These are phyloP conservation scores for Tiphia femorata DNA, from an alignment of 2,888 invertebrate genomes.

Conservation along the genomic window DNA sequence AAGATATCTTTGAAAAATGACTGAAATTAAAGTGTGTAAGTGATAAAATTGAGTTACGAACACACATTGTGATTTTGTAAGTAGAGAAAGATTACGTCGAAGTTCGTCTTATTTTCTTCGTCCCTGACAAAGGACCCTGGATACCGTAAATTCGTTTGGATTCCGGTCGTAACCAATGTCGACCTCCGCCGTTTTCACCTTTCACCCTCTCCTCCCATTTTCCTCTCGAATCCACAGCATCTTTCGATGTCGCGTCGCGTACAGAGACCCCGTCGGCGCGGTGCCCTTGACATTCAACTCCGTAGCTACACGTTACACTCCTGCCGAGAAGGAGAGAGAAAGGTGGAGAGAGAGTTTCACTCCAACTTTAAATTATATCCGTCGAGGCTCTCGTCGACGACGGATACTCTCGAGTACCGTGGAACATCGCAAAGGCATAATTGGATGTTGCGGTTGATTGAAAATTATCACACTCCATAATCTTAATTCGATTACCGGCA, in stretches of 20 bases:
- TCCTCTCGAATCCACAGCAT: slow-evolving; percentile 6
- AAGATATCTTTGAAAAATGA: too few species aligned
- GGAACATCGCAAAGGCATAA: not conserved
- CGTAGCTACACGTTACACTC: too few species aligned
- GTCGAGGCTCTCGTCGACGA: too few species aligned
- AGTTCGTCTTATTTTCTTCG: too few species aligned
- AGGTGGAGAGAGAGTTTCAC: too few species aligned
- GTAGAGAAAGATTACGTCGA: too few species aligned
- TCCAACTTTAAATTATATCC: too few species aligned
- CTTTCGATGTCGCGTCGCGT: not conserved
- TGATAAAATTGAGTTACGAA: too few species aligned
- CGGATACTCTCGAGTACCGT: not conserved
- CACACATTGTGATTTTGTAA: too few species aligned
- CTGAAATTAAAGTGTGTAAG: too few species aligned
- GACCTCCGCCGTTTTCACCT: slow-evolving; percentile 35
- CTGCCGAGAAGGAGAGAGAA: too few species aligned
- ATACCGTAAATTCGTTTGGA: slow-evolving; percentile 43
- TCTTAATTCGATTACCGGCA: slow-evolving; percentile 5
- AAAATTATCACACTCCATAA: slow-evolving; percentile 23
- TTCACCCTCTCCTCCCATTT: slow-evolving; percentile 18
- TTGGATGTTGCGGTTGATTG: slow-evolving; percentile 23
- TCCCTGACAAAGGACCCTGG: slow-evolving; percentile 9
- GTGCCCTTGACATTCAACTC: slow-evolving; percentile 57
- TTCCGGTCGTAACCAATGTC: slow-evolving; percentile 45
- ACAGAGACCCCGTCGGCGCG: slow-evolving; percentile 5